These are phyloP conservation scores for Oncopodura yosiiana DNA, from an alignment of 1,140 invertebrate genomes.

Conservation along the genomic window DNA sequence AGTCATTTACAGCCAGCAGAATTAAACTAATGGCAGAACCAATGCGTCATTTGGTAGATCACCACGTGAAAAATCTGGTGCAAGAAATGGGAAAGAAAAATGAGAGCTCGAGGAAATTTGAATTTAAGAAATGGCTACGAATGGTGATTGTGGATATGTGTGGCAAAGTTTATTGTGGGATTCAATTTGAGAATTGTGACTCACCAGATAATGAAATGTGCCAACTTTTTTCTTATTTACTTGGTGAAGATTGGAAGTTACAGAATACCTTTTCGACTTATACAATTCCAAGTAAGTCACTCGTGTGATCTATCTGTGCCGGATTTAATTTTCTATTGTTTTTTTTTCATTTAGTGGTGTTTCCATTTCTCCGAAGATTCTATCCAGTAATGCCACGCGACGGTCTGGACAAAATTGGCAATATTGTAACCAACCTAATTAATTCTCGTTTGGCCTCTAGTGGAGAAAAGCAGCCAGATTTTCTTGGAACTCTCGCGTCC, in stretches of 20 bases:
- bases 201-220: slow-evolving; percentile 22
- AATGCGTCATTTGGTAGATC: slow-evolving; percentile 37
- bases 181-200: slow-evolving; percentile 15
- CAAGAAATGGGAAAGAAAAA: slow-evolving; percentile 8
- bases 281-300: slow-evolving; percentile 10
- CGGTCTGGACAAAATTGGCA: background rate
- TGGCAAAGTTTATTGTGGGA: slow-evolving; percentile 12
- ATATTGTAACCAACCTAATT: background rate
- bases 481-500: slow-evolving; percentile 16
- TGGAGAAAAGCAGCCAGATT: slow-evolving; percentile 12
- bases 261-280: slow-evolving; percentile 13
- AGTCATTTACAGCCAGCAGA: slow-evolving; percentile 45
- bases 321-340: background rate
- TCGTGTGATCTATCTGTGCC: too few species aligned
- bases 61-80: slow-evolving; percentile 5
- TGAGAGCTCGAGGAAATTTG: slow-evolving; percentile 1
- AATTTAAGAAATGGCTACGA: slow-evolving; percentile 18
- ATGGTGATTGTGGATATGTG: slow-evolving; percentile 13
- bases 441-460: background rate
- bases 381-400: slow-evolving; percentile 4
- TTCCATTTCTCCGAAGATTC: slow-evolving; percentile 21
- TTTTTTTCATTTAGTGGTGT: slow-evolving; percentile 17
- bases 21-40: slow-evolving; percentile 41
- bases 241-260: slow-evolving; percentile 12
- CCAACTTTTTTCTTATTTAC: background rate